Conservation (phyloP, 1,140 invertebrate species). For the Diuraphis noxia region DNA sequence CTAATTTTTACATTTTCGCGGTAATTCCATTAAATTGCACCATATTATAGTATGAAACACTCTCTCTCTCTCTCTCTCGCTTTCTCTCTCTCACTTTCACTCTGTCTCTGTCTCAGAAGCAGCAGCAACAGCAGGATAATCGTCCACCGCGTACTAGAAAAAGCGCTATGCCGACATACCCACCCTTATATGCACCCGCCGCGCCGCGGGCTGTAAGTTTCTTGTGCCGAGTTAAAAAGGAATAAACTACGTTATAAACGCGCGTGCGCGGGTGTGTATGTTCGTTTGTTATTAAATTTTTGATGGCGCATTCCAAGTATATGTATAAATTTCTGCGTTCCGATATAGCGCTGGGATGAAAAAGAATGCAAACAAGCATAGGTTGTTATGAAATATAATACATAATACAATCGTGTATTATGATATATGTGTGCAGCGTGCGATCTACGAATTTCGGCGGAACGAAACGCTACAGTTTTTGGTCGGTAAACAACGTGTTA, state of each 20-base stretch:
- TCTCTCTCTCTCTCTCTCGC: too few relatives aligned
- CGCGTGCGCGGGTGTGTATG: not conserved
- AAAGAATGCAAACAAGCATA: not conserved
- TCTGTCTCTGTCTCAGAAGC: too few relatives aligned
- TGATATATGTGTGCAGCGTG: not conserved
- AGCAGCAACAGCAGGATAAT: not conserved
- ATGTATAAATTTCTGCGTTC: not conserved
- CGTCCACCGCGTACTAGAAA: not conserved
- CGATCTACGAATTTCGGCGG: not conserved
- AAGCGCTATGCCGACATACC: not conserved
- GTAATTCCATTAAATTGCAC: not conserved
- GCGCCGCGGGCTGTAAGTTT: not conserved
- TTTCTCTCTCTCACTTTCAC: too few relatives aligned
- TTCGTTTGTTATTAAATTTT: slow-evolving; percentile 1
- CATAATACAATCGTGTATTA: not conserved
- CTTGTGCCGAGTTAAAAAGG: not conserved
- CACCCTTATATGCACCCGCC: not conserved
- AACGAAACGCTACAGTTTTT: not conserved
- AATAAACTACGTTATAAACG: not conserved
- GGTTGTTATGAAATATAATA: not conserved
- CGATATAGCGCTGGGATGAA: not conserved
- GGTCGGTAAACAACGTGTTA: not conserved
- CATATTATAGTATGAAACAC: not conserved
- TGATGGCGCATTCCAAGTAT: not conserved
- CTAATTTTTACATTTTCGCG: not conserved